These are phyloP conservation scores for Gambelia wislizenii DNA, from an alignment of 2,797 vertebrate species.

Conservation along the genomic window DNA sequence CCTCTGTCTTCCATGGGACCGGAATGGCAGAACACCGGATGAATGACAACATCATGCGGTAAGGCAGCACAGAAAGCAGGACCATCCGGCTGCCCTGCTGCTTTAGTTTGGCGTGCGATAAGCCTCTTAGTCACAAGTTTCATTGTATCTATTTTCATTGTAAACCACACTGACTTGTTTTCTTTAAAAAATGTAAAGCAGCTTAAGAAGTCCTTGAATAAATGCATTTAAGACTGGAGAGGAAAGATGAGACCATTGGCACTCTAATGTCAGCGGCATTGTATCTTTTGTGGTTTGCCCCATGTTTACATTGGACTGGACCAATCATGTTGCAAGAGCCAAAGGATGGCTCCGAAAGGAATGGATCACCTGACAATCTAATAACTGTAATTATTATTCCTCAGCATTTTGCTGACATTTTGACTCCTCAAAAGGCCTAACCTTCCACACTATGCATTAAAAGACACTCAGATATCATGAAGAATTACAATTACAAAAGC, in stretches of 20 bases:
- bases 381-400: slow-evolving; percentile 24
- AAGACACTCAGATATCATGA: slow-evolving; percentile 36
- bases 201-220: too few relatives aligned
- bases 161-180: too few relatives aligned
- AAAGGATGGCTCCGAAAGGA: background rate
- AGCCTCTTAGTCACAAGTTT: too few relatives aligned
- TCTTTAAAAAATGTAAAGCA: too few relatives aligned
- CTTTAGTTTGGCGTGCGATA: too few relatives aligned
- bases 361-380: background rate
- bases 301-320: background rate
- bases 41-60: too few relatives aligned
- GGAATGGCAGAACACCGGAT: too few relatives aligned
- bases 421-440: background rate
- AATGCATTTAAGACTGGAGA: background rate
- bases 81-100: too few relatives aligned
- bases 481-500: slow-evolving; percentile 49
- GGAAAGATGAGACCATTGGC: background rate
- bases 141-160: too few relatives aligned
- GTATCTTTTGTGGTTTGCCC: background rate
- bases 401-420: slow-evolving; percentile 27
- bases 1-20: too few relatives aligned
- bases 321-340: background rate
- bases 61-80: too few relatives aligned
- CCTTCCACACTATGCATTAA: slow-evolving; percentile 20
- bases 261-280: background rate